Base-by-base conservation (phyloP, 2,113 vertebrate species). In the Paracanthobrama guichenoti region DNA sequence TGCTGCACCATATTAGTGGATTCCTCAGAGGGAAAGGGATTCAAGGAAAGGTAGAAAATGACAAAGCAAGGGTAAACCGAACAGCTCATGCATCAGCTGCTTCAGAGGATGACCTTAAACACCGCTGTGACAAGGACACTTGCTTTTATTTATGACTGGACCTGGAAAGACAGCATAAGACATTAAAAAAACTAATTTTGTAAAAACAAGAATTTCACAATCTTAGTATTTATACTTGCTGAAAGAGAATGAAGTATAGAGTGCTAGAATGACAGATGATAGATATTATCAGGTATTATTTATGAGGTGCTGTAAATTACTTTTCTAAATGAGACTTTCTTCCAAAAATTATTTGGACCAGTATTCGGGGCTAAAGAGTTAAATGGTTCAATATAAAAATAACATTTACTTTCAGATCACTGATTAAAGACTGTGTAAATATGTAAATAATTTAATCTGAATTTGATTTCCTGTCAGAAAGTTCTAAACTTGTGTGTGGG, bases 41-140 rank as follows among this genome's bases (percentile, higher is more conserved):
- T 77, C 9, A 78, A 57, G 62, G 46, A 67, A 24, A 76, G 60
- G 64, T 10, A 67, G 50, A 84, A 69, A 84, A 84, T 71, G 64
- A 67, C 64, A 79, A 57, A 84, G 64, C 83, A 84, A 84, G 83
- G 83, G 83, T 78, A 84, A 84, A 82, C 12, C 11, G 20, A 82
- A 31, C 80, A 82, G 80, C 80, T 71, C 80, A 82, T 82, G 66
- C 80, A 82, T 82, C 66, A 82, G 48, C 44, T n/a, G 28, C 80
- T 39, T 82, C 26, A 71, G 46, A 66, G 28, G 16, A 82, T 71
- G 80, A 82, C 80, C 80, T 72, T 20, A 81, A 67, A 81, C 35
- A 48, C 59, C 12, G 5, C 46, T 55, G 48, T 35, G 80, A 82
- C 66, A 79, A 64, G 75, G 35, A 84, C 64, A 46, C 3, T 28